Conservation (phyloP, 2,113 vertebrate genomes). For the Porphyrio hochstetteri region DNA sequence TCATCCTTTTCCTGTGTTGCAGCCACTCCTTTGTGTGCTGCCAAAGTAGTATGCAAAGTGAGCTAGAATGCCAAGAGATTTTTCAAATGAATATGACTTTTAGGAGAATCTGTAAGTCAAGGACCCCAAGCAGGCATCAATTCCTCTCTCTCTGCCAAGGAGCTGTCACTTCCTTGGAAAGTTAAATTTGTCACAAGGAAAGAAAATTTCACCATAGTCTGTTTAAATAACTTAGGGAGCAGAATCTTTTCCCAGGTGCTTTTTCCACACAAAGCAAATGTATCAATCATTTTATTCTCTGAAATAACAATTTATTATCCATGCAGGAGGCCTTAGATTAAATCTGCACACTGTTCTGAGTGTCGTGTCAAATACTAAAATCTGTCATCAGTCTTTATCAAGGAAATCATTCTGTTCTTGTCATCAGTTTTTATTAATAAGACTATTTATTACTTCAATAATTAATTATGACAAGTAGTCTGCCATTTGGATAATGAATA, state of each 20-base stretch:
- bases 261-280: slow-evolving; percentile 82
- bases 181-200: slow-evolving; percentile 79
- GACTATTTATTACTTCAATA: slow-evolving; percentile 90
- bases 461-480: slow-evolving; percentile 93
- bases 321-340: slow-evolving; percentile 90
- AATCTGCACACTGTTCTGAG: slow-evolving; percentile 87
- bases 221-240: slow-evolving; percentile 79
- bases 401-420: slow-evolving; percentile 79
- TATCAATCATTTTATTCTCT: slow-evolving; percentile 95
- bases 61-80: slow-evolving; percentile 54
- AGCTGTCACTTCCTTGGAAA: slow-evolving; percentile 79
- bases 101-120: slow-evolving; percentile 72
- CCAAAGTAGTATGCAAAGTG: neutral
- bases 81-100: slow-evolving; percentile 75
- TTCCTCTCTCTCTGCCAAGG: slow-evolving; percentile 73
- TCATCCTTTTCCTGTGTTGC: slow-evolving; percentile 40
- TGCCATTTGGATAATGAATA: slow-evolving; percentile 85
- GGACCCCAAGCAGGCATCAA: slow-evolving; percentile 66
- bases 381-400: slow-evolving; percentile 96
- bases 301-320: slow-evolving; percentile 96
- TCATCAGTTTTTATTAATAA: slow-evolving; percentile 87
- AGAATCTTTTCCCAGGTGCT: slow-evolving; percentile 83
- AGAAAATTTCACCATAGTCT: slow-evolving; percentile 77
- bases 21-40: slow-evolving; percentile 37
- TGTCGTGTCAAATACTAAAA: slow-evolving; percentile 85